Evolutionary conservation across 2,888 invertebrate species (phyloP).

Genomic region (Lepidochrysops patricia): DNA sequence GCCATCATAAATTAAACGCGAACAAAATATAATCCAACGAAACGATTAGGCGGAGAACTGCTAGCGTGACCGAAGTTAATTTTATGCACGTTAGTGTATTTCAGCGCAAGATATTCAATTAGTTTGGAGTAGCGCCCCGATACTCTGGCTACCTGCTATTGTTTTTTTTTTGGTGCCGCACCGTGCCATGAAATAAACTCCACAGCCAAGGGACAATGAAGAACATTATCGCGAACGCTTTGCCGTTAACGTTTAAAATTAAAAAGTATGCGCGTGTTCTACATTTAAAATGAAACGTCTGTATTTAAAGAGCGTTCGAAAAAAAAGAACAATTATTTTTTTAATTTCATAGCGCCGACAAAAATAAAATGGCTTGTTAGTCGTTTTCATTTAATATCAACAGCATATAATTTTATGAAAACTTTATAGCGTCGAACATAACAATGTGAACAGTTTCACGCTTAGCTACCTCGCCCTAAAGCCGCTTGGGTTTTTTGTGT

Average conservation of each 20-base stretch:
- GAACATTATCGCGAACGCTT: neutral
- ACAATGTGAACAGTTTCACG: neutral
- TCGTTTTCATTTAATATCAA: neutral
- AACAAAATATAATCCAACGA: neutral
- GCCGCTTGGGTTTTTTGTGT: conserved; percentile 11
- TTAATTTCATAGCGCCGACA: neutral
- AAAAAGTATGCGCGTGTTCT: neutral
- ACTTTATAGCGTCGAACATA: neutral
- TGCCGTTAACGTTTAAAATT: neutral
- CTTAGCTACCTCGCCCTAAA: conserved; percentile 4
- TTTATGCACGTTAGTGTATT: conserved; percentile 23
- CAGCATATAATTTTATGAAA: neutral
- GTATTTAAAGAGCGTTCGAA: neutral
- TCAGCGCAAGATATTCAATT: conserved; percentile 24
- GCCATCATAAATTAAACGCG: conserved; percentile 6
- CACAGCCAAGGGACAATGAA: neutral
- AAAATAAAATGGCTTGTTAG: neutral
- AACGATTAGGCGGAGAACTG: conserved; percentile 7
- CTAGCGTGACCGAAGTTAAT: conserved; percentile 22
- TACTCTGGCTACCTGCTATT: conserved; percentile 24
- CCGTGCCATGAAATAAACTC: conserved; percentile 10
- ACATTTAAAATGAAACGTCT: neutral
- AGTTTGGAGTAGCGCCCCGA: conserved; percentile 17
- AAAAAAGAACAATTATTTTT: neutral
- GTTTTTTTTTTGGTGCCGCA: conserved; percentile 18